Evolutionary conservation across 2,113 vertebrate species (phyloP), one percentile per base, ranked within the genome.

Genomic region (Monopterus albus): DNA sequence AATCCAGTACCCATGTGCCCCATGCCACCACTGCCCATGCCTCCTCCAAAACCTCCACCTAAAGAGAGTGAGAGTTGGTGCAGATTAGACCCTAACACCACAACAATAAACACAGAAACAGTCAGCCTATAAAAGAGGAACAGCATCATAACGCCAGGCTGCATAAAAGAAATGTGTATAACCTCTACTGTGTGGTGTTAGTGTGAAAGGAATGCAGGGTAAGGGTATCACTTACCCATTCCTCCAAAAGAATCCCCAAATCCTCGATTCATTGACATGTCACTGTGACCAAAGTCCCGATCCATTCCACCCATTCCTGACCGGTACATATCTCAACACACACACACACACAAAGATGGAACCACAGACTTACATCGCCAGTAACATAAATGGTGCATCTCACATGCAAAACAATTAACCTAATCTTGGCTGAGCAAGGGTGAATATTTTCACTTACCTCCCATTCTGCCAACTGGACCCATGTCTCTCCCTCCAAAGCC

Each of bases 231-330:
- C 83, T 79, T 62, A 99, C 96, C 95, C 93, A 99, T 95, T 92
- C 95, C 96, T 92, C 97, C 96, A 92, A 96, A 98, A 9, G 97
- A 94, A 71, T 99, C 96, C 52, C 95, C 96, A 88, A 97, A 98
- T 47, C 95, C 94, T 84, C 97, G 95, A 87, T 92, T 98, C 94
- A 98, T 88, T 29, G 92, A 82, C 92, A 99, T 94, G 51, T 99
- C 97, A 87, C 90, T 89, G 78, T 96, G 95, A 72, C 94, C 94
- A 87, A 98, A 98, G 52, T 99, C 97, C 60, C 96, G 93, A 52
- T 99, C 97, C 93, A 98, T 94, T 74, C 94, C 95, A 61, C 94
- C 94, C 92, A 98, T 95, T 65, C 96, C 96, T 49, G 96, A 95
- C 52, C 95, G 94, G 82, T 95, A 98, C 88, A 93, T 85, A 25